phyloP scores from a whole-genome alignment of 2,888 invertebrate species.

The Danaus chrysippus region DNA sequence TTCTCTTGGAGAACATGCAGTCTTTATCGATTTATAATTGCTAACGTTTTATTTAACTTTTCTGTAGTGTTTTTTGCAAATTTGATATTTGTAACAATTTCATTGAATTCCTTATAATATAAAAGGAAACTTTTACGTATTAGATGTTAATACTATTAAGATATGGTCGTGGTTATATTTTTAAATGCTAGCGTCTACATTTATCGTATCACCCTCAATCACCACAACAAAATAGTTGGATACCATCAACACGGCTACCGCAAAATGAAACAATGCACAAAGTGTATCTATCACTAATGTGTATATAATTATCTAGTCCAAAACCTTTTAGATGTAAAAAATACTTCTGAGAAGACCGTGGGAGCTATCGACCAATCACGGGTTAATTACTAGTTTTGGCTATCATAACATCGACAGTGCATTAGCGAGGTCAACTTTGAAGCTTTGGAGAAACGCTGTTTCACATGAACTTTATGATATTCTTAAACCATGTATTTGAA shows the following conservation, averaged over 20 bases:
- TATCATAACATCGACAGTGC: constrained; percentile 65
- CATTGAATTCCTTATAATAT: too few relatives aligned
- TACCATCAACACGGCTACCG: constrained; percentile 41
- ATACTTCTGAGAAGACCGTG: constrained; percentile 74
- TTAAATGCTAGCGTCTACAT: neutral
- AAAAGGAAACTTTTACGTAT: too few relatives aligned
- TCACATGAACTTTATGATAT: constrained; percentile 22
- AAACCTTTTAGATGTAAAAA: constrained; percentile 73
- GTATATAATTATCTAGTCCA: constrained; percentile 76
- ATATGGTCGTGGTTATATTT: too few relatives aligned
- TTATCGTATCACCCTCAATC: constrained; percentile 14
- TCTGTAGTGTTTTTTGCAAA: neutral
- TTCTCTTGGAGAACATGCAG: constrained; percentile 13
- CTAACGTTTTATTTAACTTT: constrained; percentile 17
- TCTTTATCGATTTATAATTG: constrained; percentile 3
- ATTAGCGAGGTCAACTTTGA: constrained; percentile 55
- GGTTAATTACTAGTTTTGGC: constrained; percentile 72
- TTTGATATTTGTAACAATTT: too few relatives aligned
- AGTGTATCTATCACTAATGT: constrained; percentile 54
- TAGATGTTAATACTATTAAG: too few relatives aligned
- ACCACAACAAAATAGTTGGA: constrained; percentile 61
- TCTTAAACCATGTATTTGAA: too few relatives aligned
- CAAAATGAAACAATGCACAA: constrained; percentile 46
- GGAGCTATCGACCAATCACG: constrained; percentile 63
- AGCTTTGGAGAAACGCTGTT: constrained; percentile 27